phyloP scores from a whole-genome alignment of 2,113 vertebrate species.

The Megaptera novaeangliae region DNA sequence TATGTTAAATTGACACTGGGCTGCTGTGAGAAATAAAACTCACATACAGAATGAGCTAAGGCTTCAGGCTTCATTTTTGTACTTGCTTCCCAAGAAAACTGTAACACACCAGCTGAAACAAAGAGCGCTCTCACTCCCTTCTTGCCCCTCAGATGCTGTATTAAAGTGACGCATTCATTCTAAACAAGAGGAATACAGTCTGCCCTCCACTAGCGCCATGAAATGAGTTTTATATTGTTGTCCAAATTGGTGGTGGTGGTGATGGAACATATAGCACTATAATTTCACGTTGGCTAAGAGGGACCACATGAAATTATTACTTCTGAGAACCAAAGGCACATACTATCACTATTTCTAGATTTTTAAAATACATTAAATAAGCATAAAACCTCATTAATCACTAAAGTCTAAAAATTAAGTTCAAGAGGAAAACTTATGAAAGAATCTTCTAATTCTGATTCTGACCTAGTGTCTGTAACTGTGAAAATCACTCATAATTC shows the following conservation, averaged over 20 bases:
- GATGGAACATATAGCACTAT: neutral
- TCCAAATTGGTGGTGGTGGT: neutral
- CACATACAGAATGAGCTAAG: neutral
- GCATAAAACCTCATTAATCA: neutral
- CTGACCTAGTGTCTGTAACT: neutral
- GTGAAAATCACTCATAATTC: neutral
- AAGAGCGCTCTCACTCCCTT: neutral
- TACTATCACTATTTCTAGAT: neutral
- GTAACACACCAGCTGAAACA: neutral
- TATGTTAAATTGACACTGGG: slow-evolving; percentile 31
- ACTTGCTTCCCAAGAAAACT: neutral
- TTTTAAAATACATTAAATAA: neutral
- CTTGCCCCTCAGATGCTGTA: neutral
- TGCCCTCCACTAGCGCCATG: fast-evolving
- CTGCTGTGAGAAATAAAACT: neutral
- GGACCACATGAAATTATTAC: neutral
- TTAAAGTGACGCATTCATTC: neutral
- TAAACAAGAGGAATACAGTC: neutral
- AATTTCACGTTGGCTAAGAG: neutral
- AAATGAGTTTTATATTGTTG: neutral
- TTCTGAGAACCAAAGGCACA: neutral
- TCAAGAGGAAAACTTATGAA: neutral
- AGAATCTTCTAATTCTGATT: neutral
- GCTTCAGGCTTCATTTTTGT: neutral
- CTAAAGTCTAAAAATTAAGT: neutral